A percentile compares a stretch with the other conserved stretches of the same genome.
Conservation (phyloP, 2,797 vertebrate genomes). For the Xenentodon cancila region DNA sequence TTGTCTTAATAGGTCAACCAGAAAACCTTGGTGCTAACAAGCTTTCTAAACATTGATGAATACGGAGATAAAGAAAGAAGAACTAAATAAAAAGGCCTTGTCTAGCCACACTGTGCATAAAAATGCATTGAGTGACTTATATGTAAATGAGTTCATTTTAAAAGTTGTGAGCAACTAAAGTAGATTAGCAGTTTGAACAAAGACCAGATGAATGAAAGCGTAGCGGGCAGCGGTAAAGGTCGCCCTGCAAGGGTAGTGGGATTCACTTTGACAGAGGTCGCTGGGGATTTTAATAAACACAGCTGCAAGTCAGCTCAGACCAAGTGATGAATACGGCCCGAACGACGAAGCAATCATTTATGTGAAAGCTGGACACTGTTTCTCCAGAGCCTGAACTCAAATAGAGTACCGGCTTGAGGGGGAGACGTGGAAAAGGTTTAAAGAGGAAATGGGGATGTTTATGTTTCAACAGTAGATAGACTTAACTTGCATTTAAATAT, state of each 20-base stretch:
- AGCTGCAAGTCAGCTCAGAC: slow-evolving; percentile 31
- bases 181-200: no score
- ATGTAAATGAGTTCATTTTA: no score
- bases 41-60: no score
- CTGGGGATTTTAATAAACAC: slow-evolving; percentile 47
- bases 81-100: no score
- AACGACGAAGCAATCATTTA: slow-evolving; percentile 33
- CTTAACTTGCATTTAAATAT: slow-evolving; percentile 58
- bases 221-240: no score
- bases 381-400: neutral
- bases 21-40: no score
- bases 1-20: no score
- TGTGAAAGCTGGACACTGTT: slow-evolving; percentile 12
- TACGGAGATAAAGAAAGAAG: no score
- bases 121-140: no score
- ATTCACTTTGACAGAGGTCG: slow-evolving; percentile 18
- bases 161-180: no score
- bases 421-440: slow-evolving; percentile 42
- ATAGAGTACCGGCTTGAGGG: slow-evolving; percentile 14
- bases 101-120: no score
- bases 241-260: slow-evolving; percentile 11
- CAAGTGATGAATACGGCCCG: slow-evolving; percentile 35
- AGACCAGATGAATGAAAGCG: no score
- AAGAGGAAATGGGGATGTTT: slow-evolving; percentile 69
- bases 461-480: slow-evolving; percentile 57